These are phyloP conservation scores for Helarctos malayanus DNA, from an alignment of 2,797 vertebrate species.

Conservation along the genomic window DNA sequence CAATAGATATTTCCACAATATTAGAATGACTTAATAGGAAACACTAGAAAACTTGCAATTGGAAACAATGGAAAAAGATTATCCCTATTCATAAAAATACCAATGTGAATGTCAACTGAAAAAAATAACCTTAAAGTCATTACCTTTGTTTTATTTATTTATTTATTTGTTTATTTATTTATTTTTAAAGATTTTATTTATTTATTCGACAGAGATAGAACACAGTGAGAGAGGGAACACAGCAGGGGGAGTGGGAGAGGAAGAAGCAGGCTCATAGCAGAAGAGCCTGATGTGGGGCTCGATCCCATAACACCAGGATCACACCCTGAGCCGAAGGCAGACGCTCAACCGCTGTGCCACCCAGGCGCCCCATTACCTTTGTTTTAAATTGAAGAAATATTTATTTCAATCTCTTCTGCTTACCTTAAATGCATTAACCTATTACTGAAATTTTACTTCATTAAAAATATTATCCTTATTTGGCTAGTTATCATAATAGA, in stretches of 20 bases:
- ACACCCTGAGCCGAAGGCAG: too few relatives aligned
- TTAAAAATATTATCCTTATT: not conserved
- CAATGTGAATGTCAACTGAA: not conserved
- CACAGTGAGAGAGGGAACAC: too few relatives aligned
- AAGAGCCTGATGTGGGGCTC: too few relatives aligned
- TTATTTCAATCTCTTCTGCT: not conserved
- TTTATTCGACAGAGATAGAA: too few relatives aligned
- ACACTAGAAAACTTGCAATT: not conserved
- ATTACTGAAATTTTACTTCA: not conserved
- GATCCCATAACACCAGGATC: too few relatives aligned
- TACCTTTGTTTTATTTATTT: not conserved
- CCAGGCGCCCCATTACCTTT: not conserved
- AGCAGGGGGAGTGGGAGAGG: too few relatives aligned
- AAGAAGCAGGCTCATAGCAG: too few relatives aligned
- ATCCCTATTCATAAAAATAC: not conserved
- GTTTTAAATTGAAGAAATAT: not conserved
- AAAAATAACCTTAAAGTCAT: not conserved
- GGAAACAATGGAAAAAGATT: not conserved
- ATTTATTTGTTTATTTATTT: too few relatives aligned
- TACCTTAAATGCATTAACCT: not conserved
- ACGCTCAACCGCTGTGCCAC: too few relatives aligned
- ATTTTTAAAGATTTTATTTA: too few relatives aligned
- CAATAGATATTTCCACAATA: not conserved
- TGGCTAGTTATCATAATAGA: not conserved
- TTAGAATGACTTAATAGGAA: not conserved